Evolutionary conservation across 2,113 vertebrate species (phyloP), one percentile per base, ranked within the genome.

Genomic region (Copsychus sechellarum): DNA sequence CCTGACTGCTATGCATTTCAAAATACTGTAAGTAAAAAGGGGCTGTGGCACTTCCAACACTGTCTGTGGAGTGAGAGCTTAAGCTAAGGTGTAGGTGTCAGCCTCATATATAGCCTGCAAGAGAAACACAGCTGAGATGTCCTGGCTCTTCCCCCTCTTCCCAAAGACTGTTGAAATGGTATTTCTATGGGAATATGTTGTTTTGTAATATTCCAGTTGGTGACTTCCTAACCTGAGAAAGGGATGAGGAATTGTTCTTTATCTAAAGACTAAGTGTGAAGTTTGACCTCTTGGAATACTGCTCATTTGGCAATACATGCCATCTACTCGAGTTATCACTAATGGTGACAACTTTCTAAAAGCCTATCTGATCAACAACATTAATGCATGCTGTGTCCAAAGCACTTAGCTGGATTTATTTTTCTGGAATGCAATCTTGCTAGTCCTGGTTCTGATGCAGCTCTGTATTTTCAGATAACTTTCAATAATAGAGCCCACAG

Each of bases 401-500:
- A 73, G 34, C 31, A 76, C 17, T 67, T 67, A 48, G 26, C 12
- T n/a, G 31, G 53, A 14, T 80, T 69, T 47, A 24, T 42, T 80
- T 73, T 80, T 66, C 36, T 51, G 66, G 23, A 72, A 62, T 60
- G 20, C 21, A 23, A 64, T 64, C 67, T 28, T 58, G 13, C 9
- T 69, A 12, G 14, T 82, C 42, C 38, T 76, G 19, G n/a, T 86
- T 94, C 70, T 89, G n/a, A 74, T 74, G 11, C 0, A n/a, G 19
- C 56, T 50, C 78, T 98, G 31, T 97, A 34, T 77, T 96, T 96
- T 69, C 92, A 99, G 99, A 98, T 99, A 90, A 98, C 93, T 38
- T 99, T 99, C 95, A 98, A 99, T 96, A 99, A 99, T 78, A 98
- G 96, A 97, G 98, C 98, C 78, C 99, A 99, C 96, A 99, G 99